Conservation (phyloP, 2,113 vertebrate species). For the Leucopternis melanops region DNA sequence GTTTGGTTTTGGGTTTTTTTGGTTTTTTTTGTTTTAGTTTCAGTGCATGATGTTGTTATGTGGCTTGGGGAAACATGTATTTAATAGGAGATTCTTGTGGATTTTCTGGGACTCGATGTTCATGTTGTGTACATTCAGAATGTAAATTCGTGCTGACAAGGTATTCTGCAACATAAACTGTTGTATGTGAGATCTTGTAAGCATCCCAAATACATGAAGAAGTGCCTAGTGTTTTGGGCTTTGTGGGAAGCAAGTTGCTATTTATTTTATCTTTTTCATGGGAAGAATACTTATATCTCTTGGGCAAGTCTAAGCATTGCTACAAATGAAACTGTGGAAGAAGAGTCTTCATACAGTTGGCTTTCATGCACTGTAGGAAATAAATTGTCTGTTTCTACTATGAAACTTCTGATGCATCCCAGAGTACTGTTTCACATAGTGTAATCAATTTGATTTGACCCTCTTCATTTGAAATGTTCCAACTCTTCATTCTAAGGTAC, state of each 20-base stretch:
- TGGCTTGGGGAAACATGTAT: background rate
- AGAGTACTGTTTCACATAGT: background rate
- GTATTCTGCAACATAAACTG: background rate
- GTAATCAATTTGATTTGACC: background rate
- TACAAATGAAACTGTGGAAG: background rate
- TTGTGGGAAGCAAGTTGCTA: background rate
- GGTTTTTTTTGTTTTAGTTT: background rate
- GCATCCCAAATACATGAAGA: background rate
- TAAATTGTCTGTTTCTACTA: background rate
- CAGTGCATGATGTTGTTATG: background rate
- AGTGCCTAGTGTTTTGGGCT: background rate
- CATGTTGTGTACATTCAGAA: background rate
- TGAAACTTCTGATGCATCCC: background rate
- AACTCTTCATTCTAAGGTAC: background rate
- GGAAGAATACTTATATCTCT: background rate
- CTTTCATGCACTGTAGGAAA: background rate
- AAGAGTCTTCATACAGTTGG: background rate
- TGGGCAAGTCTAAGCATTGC: background rate
- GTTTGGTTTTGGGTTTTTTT: background rate
- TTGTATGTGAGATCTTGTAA: background rate
- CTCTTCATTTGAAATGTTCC: background rate
- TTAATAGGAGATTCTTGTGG: background rate
- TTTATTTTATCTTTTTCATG: background rate
- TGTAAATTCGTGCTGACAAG: background rate
- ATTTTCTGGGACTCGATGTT: background rate